Evolutionary conservation across 2,113 vertebrate genomes (phyloP).

Genomic region (Monopterus albus): DNA sequence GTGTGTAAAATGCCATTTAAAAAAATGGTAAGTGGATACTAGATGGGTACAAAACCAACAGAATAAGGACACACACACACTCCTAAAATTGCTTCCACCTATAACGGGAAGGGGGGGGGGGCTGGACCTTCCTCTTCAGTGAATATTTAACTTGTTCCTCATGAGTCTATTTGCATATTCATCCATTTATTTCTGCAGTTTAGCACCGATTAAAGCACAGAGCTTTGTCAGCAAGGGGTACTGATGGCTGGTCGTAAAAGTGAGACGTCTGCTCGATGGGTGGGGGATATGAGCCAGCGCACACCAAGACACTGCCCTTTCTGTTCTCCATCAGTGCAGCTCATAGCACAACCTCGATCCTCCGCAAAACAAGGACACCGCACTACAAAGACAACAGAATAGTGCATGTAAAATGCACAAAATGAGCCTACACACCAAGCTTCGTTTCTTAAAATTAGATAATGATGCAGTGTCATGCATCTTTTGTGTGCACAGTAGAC

Average conservation of each 20-base stretch:
- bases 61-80: not conserved
- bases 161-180: slow-evolving; percentile 53
- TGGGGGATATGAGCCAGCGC: slow-evolving; percentile 53
- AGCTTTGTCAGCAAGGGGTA: slow-evolving; percentile 7
- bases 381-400: not conserved
- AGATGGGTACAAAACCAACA: slow-evolving; percentile 17
- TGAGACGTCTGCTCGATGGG: slow-evolving; percentile 42
- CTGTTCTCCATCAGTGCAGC: slow-evolving; percentile 35
- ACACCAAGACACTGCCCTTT: slow-evolving; percentile 45
- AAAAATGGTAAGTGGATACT: slow-evolving; percentile 12
- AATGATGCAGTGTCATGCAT: not conserved
- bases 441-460: slow-evolving; percentile 2
- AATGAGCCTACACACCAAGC: not conserved
- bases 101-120: slow-evolving; percentile 10
- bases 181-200: slow-evolving; percentile 55
- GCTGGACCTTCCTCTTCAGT: slow-evolving; percentile 2
- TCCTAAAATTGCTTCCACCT: slow-evolving; percentile 5
- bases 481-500: not conserved
- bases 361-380: not conserved
- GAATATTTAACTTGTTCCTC: slow-evolving; percentile 44
- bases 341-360: slow-evolving; percentile 15
- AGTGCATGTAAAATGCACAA: not conserved
- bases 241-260: slow-evolving; percentile 52
- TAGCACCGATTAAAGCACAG: slow-evolving; percentile 47
- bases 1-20: slow-evolving; percentile 14